These are phyloP conservation scores for Pantherophis vulpinus DNA, from an alignment of 2,797 vertebrate genomes.

Conservation along the genomic window DNA sequence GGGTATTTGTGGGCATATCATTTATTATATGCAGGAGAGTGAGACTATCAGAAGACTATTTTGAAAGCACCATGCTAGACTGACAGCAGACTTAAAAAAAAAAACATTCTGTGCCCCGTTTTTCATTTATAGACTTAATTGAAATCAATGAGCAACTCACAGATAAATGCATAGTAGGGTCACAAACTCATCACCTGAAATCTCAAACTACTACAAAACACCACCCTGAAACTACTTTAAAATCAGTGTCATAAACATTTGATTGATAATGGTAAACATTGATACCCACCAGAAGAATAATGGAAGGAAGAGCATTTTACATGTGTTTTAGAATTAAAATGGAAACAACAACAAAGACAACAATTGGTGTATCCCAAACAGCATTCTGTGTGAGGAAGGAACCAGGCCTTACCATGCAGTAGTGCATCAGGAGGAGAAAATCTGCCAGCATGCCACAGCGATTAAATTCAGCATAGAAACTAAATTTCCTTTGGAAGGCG, in stretches of 20 bases:
- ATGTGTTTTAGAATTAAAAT: not conserved
- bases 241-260: slow-evolving; percentile 35
- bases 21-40: not conserved
- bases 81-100: slow-evolving; percentile 1
- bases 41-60: not conserved
- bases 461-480: slow-evolving; percentile 67
- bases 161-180: not conserved
- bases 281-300: slow-evolving; percentile 39
- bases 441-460: slow-evolving; percentile 83
- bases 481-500: slow-evolving; percentile 61
- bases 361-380: not conserved
- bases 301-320: not conserved
- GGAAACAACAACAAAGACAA: not conserved
- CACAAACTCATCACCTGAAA: not conserved
- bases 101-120: slow-evolving; percentile 1
- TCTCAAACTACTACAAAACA: not conserved
- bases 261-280: slow-evolving; percentile 54
- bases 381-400: slow-evolving; percentile 49
- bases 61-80: not conserved
- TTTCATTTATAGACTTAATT: slow-evolving; percentile 20
- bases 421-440: slow-evolving; percentile 95
- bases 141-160: not conserved
- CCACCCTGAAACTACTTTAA: not conserved
- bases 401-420: slow-evolving; percentile 87
- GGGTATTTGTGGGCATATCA: not conserved